These are phyloP conservation scores for Cenopis cana DNA, from an alignment of 2,888 invertebrate genomes.

Conservation along the genomic window DNA sequence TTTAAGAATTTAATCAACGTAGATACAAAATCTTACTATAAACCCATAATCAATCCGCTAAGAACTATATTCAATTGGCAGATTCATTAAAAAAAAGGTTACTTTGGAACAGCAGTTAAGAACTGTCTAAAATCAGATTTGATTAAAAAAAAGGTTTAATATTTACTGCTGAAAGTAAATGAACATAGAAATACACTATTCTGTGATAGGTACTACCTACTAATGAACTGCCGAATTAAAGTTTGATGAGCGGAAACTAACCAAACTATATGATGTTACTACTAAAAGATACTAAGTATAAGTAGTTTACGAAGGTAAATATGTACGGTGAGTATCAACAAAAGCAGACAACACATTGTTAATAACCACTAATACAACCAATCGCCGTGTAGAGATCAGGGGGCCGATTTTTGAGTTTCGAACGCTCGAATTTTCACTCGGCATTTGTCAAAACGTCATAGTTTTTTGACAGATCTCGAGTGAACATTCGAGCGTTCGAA, in stretches of 20 bases:
- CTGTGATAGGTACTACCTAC: no score
- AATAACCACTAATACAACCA: conserved; percentile 14
- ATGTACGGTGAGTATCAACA: not conserved
- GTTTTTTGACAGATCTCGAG: no score
- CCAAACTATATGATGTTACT: not conserved
- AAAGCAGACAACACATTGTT: conserved; percentile 1
- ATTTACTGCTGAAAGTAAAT: no score
- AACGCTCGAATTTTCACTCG: no score
- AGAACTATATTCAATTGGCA: not conserved
- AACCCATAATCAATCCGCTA: not conserved
- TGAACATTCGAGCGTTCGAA: no score
- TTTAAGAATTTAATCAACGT: not conserved
- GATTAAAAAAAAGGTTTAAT: not conserved
- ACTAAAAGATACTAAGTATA: not conserved
- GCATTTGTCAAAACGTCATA: no score
- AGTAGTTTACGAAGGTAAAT: not conserved
- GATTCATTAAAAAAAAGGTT: not conserved
- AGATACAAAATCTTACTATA: not conserved
- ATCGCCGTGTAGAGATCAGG: conserved; percentile 14
- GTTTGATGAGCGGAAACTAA: no score
- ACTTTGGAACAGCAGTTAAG: not conserved
- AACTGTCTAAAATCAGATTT: not conserved
- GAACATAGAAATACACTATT: no score
- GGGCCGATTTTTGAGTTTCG: no score
- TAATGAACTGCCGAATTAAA: no score